Evolutionary conservation across 2,797 vertebrate species (phyloP).

Genomic region (Amphiprion clarkii): DNA sequence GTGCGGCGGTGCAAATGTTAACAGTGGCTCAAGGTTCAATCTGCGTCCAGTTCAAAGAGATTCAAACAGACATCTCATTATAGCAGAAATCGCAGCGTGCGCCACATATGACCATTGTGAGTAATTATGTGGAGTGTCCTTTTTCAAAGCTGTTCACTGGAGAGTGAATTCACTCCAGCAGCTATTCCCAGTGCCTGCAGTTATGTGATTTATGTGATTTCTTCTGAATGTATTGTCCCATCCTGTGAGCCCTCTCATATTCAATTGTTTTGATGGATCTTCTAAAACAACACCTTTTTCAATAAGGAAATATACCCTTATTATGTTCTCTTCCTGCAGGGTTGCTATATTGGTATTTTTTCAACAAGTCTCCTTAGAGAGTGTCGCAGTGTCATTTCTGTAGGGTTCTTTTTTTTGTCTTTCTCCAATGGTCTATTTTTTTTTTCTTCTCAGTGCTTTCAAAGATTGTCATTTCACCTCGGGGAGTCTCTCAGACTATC

Average conservation of each 20-base stretch:
- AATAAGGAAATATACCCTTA: slow-evolving; percentile 75
- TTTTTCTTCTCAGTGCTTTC: slow-evolving; percentile 47
- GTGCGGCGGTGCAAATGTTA: slow-evolving; percentile 49
- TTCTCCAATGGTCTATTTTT: slow-evolving; percentile 44
- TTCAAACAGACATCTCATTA: slow-evolving; percentile 60
- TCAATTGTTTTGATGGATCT: slow-evolving; percentile 81
- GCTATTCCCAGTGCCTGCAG: slow-evolving; percentile 55
- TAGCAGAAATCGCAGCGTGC: slow-evolving; percentile 1
- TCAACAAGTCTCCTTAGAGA: slow-evolving; percentile 66
- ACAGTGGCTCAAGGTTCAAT: slow-evolving; percentile 15
- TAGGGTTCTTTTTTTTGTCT: slow-evolving; percentile 29
- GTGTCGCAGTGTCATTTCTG: slow-evolving; percentile 56
- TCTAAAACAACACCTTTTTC: slow-evolving; percentile 72
- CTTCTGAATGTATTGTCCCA: slow-evolving; percentile 62
- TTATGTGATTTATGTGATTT: slow-evolving; percentile 77
- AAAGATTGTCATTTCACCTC: slow-evolving; percentile 41
- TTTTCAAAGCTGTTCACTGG: slow-evolving; percentile 23
- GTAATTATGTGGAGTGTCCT: slow-evolving; percentile 65
- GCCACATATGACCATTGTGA: slow-evolving; percentile 47
- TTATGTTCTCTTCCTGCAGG: slow-evolving; percentile 61
- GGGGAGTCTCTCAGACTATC: slow-evolving; percentile 24
- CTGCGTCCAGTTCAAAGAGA: neutral
- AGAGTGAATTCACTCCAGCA: slow-evolving; percentile 46
- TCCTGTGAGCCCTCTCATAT: slow-evolving; percentile 69
- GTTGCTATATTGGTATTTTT: slow-evolving; percentile 70